phyloP scores from a whole-genome alignment of 2,113 vertebrate genomes.

The Trogon melanurus region DNA sequence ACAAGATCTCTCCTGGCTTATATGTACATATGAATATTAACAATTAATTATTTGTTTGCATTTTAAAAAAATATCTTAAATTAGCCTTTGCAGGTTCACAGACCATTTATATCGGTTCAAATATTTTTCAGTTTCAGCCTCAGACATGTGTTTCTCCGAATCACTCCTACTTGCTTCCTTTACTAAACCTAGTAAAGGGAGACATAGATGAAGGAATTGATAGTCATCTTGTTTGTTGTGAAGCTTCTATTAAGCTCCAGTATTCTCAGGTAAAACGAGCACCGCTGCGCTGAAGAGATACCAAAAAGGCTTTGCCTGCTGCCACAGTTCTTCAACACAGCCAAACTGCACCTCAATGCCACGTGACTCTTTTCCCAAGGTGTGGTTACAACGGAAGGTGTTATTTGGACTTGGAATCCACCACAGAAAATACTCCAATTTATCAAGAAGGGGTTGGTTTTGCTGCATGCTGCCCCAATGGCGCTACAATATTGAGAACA shows the following conservation, averaged over 20 bases:
- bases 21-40: neutral
- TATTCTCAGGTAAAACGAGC: neutral
- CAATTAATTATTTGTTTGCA: neutral
- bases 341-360: neutral
- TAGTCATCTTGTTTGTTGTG: neutral
- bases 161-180: neutral
- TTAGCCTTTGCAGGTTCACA: neutral
- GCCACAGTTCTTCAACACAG: neutral
- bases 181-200: neutral
- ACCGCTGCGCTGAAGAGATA: neutral
- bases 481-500: neutral
- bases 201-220: slow-evolving; percentile 22
- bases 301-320: neutral
- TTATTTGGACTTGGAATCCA: neutral
- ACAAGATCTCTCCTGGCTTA: neutral
- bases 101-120: neutral
- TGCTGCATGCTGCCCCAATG: neutral
- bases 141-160: neutral
- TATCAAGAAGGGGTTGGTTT: neutral
- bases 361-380: neutral
- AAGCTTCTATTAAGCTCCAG: slow-evolving; percentile 13
- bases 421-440: neutral
- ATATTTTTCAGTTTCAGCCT: neutral
- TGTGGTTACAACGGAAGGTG: neutral
- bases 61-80: neutral